A percentile compares a stretch with the other conserved stretches of the same genome.
phyloP scores from a whole-genome alignment of 2,113 vertebrate genomes.

The Percina caprodes region DNA sequence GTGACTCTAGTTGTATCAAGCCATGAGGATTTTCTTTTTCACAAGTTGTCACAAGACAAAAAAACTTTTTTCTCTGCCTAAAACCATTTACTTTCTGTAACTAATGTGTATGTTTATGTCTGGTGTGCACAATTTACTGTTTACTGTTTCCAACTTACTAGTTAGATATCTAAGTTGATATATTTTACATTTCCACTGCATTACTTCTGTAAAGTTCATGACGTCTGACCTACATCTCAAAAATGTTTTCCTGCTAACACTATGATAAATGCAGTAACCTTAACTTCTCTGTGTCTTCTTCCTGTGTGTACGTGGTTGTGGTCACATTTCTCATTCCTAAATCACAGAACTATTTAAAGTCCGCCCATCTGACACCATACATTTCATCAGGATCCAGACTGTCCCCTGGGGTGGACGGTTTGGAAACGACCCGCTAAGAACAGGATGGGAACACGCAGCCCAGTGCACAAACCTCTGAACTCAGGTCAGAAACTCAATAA shows the following conservation, averaged over 20 bases:
- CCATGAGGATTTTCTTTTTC: not conserved
- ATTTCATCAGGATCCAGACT: slow-evolving; percentile 63
- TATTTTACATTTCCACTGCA: slow-evolving; percentile 3
- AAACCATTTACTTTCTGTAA: not conserved
- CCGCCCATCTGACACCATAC: slow-evolving; percentile 63
- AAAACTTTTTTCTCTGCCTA: not conserved
- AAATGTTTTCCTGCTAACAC: slow-evolving; percentile 15
- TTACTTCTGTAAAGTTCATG: slow-evolving; percentile 1
- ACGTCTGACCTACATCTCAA: slow-evolving; percentile 17
- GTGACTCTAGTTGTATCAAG: not conserved
- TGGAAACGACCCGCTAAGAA: slow-evolving; percentile 52
- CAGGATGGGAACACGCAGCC: slow-evolving; percentile 75
- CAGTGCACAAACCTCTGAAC: slow-evolving; percentile 63
- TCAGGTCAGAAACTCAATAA: slow-evolving; percentile 51
- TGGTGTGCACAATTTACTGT: not conserved
- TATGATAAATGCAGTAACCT: slow-evolving; percentile 10
- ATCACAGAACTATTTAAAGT: slow-evolving; percentile 68
- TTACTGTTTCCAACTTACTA: not conserved
- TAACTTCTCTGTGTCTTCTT: not conserved
- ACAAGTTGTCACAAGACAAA: too few species aligned
- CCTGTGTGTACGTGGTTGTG: slow-evolving; percentile 24
- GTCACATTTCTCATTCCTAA: slow-evolving; percentile 71
- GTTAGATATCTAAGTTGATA: not conserved
- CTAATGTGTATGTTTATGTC: too few species aligned
- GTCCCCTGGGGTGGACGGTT: slow-evolving; percentile 61